Percentiles rank a stretch among this genome's conserved stretches.
Conservation (phyloP, 2,113 vertebrate species). For the Eira barbara region DNA sequence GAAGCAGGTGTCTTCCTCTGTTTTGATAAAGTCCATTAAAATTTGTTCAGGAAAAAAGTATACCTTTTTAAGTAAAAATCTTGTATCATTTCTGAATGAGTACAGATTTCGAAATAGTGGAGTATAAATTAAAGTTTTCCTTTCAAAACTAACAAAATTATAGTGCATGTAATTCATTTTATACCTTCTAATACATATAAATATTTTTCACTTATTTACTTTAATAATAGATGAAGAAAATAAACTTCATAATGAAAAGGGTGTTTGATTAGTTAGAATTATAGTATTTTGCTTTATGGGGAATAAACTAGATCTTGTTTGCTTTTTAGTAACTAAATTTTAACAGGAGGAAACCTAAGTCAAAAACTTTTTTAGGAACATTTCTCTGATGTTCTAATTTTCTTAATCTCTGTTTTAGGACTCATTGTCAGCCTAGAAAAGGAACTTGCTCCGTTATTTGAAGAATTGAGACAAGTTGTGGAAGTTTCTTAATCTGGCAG, state of each 20-base stretch:
- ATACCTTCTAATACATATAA: neutral
- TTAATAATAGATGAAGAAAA: neutral
- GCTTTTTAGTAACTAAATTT: slow-evolving; percentile 30
- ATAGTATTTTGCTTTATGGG: neutral
- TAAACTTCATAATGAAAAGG: neutral
- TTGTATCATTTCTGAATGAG: neutral
- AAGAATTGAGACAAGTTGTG: slow-evolving; percentile 95
- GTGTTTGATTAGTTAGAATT: neutral
- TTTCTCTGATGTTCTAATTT: neutral
- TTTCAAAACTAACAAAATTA: neutral
- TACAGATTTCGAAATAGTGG: neutral
- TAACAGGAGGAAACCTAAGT: neutral
- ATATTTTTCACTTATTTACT: neutral
- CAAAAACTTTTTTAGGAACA: neutral
- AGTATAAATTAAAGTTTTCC: neutral
- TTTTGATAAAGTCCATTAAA: neutral
- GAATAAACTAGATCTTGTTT: neutral
- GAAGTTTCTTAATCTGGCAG: slow-evolving; percentile 88
- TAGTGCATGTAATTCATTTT: neutral
- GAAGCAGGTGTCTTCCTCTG: neutral
- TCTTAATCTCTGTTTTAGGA: slow-evolving; percentile 82
- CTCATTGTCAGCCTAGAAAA: slow-evolving; percentile 97
- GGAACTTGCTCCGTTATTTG: slow-evolving; percentile 93
- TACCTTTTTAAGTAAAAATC: neutral
- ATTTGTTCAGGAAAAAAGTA: neutral